Conservation (phyloP, 2,797 vertebrate genomes). For the Galago senegalensis region DNA sequence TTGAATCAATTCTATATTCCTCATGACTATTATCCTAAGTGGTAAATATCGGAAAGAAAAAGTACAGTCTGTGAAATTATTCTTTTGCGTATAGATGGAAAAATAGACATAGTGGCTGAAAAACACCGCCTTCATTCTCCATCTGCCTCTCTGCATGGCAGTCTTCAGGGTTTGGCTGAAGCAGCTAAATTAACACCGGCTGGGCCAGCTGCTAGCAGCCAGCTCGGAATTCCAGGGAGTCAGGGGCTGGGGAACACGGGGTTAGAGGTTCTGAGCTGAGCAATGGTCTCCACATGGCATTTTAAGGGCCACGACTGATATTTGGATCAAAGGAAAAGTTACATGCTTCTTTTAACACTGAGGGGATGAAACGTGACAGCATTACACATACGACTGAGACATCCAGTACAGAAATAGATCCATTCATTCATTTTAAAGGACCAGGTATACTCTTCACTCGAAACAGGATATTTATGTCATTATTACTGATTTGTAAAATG, state of each 20-base stretch:
- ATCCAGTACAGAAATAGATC: neutral
- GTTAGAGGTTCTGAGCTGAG: neutral
- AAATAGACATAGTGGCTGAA: neutral
- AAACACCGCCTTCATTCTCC: neutral
- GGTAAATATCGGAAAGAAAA: neutral
- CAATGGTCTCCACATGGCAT: rapidly evolving
- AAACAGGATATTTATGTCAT: neutral
- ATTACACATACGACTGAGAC: neutral
- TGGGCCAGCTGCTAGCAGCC: neutral
- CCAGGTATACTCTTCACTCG: neutral
- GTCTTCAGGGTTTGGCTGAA: neutral
- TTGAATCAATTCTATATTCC: neutral
- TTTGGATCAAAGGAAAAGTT: neutral
- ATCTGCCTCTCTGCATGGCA: neutral
- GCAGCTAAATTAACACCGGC: neutral
- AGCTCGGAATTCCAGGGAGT: neutral
- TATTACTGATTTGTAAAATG: neutral
- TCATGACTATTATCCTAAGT: neutral
- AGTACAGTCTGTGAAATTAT: constrained; percentile 37
- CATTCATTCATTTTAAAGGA: constrained; percentile 26
- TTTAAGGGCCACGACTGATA: neutral
- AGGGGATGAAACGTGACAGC: constrained; percentile 53
- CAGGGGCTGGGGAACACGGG: neutral
- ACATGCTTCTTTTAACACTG: constrained; percentile 1
- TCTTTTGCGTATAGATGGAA: neutral